phyloP scores from a whole-genome alignment of 2,888 invertebrate species.

The Margaritifera margaritifera region DNA sequence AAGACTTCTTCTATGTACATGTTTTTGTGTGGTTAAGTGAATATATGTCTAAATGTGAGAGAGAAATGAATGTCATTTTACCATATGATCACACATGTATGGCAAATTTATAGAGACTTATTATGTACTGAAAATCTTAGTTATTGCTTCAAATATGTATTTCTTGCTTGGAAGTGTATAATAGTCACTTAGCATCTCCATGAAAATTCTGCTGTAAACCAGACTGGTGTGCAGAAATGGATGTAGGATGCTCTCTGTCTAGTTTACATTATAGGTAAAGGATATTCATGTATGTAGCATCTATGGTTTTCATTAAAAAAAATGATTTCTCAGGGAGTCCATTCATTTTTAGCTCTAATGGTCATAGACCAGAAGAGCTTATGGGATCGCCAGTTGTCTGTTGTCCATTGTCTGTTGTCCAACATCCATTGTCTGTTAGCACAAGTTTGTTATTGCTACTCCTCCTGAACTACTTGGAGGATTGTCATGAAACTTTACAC shows the following conservation, averaged over 20 bases:
- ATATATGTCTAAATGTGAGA: constrained; percentile 1
- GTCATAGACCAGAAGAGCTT: no score
- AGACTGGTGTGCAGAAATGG: constrained; percentile 39
- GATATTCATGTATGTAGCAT: no score
- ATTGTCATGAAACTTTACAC: no score
- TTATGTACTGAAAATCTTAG: neutral
- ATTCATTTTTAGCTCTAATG: no score
- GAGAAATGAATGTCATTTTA: neutral
- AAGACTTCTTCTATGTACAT: neutral
- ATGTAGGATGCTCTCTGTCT: constrained; percentile 5
- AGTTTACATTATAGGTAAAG: no score
- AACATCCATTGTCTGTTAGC: no score
- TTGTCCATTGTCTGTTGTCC: no score
- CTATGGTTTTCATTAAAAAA: no score
- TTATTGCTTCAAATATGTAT: constrained; percentile 2
- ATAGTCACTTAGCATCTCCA: constrained; percentile 39
- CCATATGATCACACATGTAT: neutral
- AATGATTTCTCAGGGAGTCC: no score
- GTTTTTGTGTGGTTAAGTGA: neutral
- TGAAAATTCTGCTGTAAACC: constrained; percentile 43
- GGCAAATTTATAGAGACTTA: neutral
- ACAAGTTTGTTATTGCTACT: no score
- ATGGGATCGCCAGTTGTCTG: no score
- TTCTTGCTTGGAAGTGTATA: constrained; percentile 14
- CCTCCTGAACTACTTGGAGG: no score